Base-by-base conservation (phyloP, 1,140 invertebrate species). In the Drosophila equinoxialis region DNA sequence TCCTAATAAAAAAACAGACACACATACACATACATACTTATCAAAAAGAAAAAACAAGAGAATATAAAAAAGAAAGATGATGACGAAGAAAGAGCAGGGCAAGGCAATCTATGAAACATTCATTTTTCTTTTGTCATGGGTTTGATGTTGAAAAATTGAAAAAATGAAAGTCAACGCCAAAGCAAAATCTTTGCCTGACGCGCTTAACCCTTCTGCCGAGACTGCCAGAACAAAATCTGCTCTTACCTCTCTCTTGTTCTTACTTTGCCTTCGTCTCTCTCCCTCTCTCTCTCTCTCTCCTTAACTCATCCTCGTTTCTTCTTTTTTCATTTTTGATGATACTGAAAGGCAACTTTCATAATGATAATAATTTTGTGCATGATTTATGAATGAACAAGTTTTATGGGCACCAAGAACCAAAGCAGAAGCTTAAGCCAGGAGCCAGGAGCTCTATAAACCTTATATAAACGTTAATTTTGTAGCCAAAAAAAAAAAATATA, bases 311-410 rank as follows among this genome's bases (percentile, higher is more conserved):
- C 41, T 61, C 69, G 64, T 70, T 39, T 65, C 30, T 30, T 30
- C 30, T 55, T 48, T 45, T 74, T 20, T 60, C 64, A 37, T 42
- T 26, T 64, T 62, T 65, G 80, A 84, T 89, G 80, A 81, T 84
- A 78, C 68, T 69, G 74, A 81, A 89, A 78, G 84, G 81, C 85
- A 84, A 89, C 85, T 89, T 89, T 84, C 81, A 90, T 89, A 90
- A 89, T 89, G 84, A 89, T 89, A 90, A 89, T 89, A 89, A 89
- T 89, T 89, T 89, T 89, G 77, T 90, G 77, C 77, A 89, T 89
- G 84, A 89, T 89, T 89, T 89, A 89, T 89, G 84, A 89, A 84
- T 79, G 84, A 71, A 74, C 81, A 89, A 89, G 85, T 89, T 89
- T 90, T 81, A 89, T 90, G 78, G 84, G 69, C 83, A 54, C 68